Conservation (phyloP, 2,888 invertebrate genomes). For the Gastrophysa polygoni region DNA sequence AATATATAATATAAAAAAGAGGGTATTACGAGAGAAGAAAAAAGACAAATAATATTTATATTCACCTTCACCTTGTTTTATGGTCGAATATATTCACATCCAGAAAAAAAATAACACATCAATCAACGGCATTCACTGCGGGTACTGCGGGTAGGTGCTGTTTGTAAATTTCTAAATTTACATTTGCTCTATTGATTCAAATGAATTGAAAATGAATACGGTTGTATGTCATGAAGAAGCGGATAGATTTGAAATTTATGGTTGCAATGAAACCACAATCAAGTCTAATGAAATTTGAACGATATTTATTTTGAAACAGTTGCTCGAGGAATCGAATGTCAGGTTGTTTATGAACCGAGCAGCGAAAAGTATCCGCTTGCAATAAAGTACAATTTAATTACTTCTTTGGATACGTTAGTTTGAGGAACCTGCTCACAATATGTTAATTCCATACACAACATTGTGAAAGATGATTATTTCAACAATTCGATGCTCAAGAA, state of each 20-base stretch:
- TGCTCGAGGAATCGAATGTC: conserved; percentile 24
- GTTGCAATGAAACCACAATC: conserved; percentile 10
- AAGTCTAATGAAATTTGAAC: conserved; percentile 16
- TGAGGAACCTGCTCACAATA: not conserved
- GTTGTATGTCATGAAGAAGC: not conserved
- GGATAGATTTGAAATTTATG: conserved; percentile 1
- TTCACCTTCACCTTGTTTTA: no score
- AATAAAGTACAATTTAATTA: conserved; percentile 13
- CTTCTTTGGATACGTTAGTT: not conserved
- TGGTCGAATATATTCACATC: no score
- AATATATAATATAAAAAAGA: no score
- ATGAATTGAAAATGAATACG: not conserved
- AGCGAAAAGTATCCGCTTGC: conserved; percentile 13
- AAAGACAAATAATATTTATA: no score
- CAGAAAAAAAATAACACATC: no score
- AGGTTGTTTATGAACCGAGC: conserved; percentile 1
- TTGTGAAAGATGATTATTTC: no score
- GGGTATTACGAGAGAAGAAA: no score
- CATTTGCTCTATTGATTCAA: not conserved
- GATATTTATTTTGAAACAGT: conserved; percentile 31
- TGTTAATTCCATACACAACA: not conserved
- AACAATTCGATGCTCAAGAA: no score
- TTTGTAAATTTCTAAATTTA: no score
- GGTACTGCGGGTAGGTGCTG: no score
- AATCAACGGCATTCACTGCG: no score